Percentiles rank a stretch among this genome's conserved stretches.
Conservation (phyloP, 2,888 invertebrate species). For the Dione vanillae region DNA sequence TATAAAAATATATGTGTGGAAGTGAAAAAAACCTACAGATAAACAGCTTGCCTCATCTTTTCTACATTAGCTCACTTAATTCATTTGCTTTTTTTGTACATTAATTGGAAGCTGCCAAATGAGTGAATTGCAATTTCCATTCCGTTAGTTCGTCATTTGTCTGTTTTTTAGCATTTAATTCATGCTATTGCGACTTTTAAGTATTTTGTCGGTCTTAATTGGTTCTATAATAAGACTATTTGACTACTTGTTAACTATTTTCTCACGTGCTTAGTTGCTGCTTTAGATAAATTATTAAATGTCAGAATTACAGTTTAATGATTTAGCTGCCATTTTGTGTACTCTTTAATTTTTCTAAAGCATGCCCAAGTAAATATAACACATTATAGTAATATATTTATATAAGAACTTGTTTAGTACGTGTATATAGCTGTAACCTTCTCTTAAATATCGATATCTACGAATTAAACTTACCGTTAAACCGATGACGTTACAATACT, state of each 20-base stretch:
- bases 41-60: neutral
- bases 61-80: neutral
- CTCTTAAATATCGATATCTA: slow-evolving; percentile 13
- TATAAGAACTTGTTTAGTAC: neutral
- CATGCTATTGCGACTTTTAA: slow-evolving; percentile 11
- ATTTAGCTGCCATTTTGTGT: neutral
- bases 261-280: slow-evolving; percentile 3
- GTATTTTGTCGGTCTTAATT: slow-evolving; percentile 3
- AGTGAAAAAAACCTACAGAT: neutral
- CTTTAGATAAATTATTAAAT: no score
- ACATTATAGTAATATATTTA: neutral
- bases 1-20: neutral
- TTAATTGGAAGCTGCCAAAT: neutral
- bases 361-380: neutral
- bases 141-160: slow-evolving; percentile 17
- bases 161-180: slow-evolving; percentile 15
- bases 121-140: slow-evolving; percentile 21
- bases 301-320: neutral
- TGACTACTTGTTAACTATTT: slow-evolving; percentile 5
- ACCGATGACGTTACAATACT: slow-evolving; percentile 34
- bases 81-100: neutral
- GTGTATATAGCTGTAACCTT: neutral
- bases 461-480: slow-evolving; percentile 30
- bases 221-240: neutral
- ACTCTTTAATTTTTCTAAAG: neutral